Evolutionary conservation across 2,888 invertebrate species (phyloP).

Genomic region (Orchesellides sinensis): DNA sequence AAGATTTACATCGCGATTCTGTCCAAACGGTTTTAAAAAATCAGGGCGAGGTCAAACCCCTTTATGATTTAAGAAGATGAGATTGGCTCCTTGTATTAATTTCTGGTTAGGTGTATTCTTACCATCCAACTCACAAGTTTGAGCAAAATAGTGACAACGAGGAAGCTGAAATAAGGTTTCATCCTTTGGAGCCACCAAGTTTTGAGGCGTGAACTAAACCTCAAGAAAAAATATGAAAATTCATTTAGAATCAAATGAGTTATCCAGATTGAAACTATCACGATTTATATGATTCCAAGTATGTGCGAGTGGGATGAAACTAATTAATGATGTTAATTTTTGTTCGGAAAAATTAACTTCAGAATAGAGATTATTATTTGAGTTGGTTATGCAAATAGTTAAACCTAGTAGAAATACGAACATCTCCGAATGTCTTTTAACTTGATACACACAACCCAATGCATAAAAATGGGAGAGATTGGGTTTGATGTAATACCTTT

Average conservation of each 20-base stretch:
- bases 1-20: not conserved
- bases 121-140: not conserved
- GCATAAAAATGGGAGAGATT: too few species aligned
- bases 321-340: constrained; percentile 58
- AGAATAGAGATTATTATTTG: too few species aligned
- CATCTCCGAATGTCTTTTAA: too few species aligned
- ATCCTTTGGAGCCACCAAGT: constrained; percentile 3
- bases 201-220: constrained; percentile 30
- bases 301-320: constrained; percentile 31
- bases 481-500: too few species aligned
- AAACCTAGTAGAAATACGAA: too few species aligned
- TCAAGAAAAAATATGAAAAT: constrained; percentile 9
- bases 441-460: too few species aligned
- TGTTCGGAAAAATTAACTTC: not conserved
- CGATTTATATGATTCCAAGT: not conserved
- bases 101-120: constrained; percentile 3
- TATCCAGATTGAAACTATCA: not conserved
- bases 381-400: constrained; percentile 15
- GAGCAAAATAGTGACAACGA: not conserved
- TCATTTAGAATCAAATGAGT: constrained; percentile 16
- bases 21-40: constrained; percentile 17
- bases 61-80: constrained; percentile 58
- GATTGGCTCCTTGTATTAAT: constrained; percentile 60
- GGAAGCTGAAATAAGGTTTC: not conserved
- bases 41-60: constrained; percentile 48